Evolutionary conservation across 2,113 vertebrate genomes (phyloP), one percentile per base, ranked within the genome.

Genomic region (Pomatorhinus ruficollis): DNA sequence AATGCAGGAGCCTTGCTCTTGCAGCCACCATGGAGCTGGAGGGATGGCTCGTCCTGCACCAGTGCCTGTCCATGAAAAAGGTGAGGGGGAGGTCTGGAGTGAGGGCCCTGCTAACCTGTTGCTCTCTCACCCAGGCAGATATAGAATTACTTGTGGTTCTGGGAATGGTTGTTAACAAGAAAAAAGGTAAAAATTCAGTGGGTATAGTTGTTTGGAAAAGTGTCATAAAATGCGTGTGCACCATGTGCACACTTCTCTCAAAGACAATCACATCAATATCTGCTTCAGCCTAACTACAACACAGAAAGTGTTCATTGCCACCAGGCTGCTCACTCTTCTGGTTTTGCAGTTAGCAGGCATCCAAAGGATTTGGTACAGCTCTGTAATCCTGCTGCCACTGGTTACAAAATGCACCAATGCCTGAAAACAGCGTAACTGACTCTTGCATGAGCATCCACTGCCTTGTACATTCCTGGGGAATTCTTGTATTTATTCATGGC

Each of bases 401-500:
- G 30, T 47, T 93, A 77, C 37, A 92, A 83, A 83, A 35, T 31
- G 27, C 9, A 53, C 28, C 40, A 24, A 1, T 72, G 56, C 78
- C 66, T 68, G 44, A 37, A 70, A 84, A 64, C 35, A 20, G 45
- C 3, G 11, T 80, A 39, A 69, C 5, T 65, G 44, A 35, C 53
- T 71, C 57, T 47, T 61, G 49, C 15, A 11, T 42, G 56, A 88
- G 59, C 72, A 37, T 70, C 47, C 33, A 11, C 54, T 95, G 93
- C 76, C 70, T 87, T 81, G 18, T 69, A 15, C 28, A 25, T 50
- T 69, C 20, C 4, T 20, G 56, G n/a, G 30, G 30, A 4, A 35
- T 84, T 81, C 69, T 37, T 59, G 24, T 92, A 56, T 95, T 93
- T 92, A 57, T 96, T 95, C 40, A 4, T 50, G n/a, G 59, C 68